These are phyloP conservation scores for Crioceris asparagi DNA, from an alignment of 2,888 invertebrate genomes.

Conservation along the genomic window DNA sequence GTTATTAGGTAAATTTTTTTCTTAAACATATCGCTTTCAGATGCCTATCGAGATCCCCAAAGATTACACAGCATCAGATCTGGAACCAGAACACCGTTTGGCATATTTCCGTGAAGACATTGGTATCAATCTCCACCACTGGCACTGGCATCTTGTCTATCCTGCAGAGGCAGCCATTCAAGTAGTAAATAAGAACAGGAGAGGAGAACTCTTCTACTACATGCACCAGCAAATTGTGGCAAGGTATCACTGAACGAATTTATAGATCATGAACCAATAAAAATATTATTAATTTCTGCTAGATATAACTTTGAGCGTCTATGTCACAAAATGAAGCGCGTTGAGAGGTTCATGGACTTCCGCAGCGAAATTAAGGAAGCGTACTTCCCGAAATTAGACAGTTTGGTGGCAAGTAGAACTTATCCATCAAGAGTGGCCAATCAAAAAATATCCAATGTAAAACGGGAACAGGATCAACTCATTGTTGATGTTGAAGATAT, in stretches of 20 bases:
- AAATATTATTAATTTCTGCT: no score
- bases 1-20: background rate
- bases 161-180: conserved; percentile 54
- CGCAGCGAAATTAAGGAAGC: conserved; percentile 61
- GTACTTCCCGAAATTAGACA: conserved; percentile 78
- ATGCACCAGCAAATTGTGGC: conserved; percentile 63
- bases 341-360: conserved; percentile 53
- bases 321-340: conserved; percentile 57
- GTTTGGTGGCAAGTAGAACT: conserved; percentile 59
- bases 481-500: conserved; percentile 57
- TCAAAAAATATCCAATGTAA: conserved; percentile 48
- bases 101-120: conserved; percentile 81
- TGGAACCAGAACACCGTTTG: conserved; percentile 67
- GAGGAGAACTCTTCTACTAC: conserved; percentile 71
- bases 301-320: conserved; percentile 64
- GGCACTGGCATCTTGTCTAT: conserved; percentile 88
- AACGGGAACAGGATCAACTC: conserved; percentile 57
- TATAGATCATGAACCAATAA: no score
- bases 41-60: conserved; percentile 56
- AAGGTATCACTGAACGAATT: no score
- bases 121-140: conserved; percentile 78
- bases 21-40: conserved; percentile 32
- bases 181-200: conserved; percentile 63
- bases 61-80: conserved; percentile 64
- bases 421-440: conserved; percentile 62